Evolutionary conservation across 2,113 vertebrate genomes (phyloP).

Genomic region (Ceyx margarethae): DNA sequence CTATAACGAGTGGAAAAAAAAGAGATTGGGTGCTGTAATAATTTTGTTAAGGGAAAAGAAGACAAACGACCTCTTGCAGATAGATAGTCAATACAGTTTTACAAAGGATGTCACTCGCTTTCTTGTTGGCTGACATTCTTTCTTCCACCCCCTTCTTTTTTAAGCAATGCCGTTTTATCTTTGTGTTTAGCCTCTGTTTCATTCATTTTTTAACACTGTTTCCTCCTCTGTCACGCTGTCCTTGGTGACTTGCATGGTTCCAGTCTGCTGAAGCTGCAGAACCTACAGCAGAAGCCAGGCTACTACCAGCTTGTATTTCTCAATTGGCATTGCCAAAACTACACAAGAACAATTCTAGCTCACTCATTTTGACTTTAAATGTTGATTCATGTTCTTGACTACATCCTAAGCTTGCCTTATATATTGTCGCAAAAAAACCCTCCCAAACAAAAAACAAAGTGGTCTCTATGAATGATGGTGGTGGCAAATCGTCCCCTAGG

Average conservation of each 20-base stretch:
- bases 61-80: not conserved
- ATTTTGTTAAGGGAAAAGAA: not conserved
- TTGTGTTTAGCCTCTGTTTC: not conserved
- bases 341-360: not conserved
- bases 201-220: not conserved
- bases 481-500: not conserved
- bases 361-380: not conserved
- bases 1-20: not conserved
- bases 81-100: slow-evolving; percentile 2
- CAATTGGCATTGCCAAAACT: not conserved
- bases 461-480: not conserved
- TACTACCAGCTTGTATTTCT: not conserved
- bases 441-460: not conserved
- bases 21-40: not conserved
- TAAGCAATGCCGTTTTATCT: not conserved
- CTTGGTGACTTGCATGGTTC: not conserved
- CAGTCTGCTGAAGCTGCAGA: not conserved
- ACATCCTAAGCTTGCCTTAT: not conserved
- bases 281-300: not conserved
- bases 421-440: not conserved
- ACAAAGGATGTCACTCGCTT: not conserved
- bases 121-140: not conserved
- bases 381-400: not conserved
- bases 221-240: not conserved
- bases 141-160: not conserved